These are phyloP conservation scores for Palythoa grandiflora DNA, from an alignment of 92 coral and sea anemone species.

Conservation along the genomic window DNA sequence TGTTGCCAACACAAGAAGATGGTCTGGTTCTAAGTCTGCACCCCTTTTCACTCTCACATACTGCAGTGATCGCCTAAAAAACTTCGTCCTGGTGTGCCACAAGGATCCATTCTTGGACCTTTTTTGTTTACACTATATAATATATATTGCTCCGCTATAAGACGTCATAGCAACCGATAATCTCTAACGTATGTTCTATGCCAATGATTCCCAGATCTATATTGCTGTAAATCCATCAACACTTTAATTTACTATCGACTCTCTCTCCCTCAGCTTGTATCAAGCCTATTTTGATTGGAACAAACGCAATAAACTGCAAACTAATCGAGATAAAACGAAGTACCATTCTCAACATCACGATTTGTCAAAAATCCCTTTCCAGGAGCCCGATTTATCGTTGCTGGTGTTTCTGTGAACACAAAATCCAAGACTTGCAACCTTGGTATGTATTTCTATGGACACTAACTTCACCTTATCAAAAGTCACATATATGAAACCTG, in stretches of 20 bases:
- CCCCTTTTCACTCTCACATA: background rate
- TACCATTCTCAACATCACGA: slow-evolving; percentile 2
- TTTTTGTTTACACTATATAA: background rate
- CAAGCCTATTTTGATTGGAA: slow-evolving; percentile 30
- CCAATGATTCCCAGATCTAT: too few relatives aligned
- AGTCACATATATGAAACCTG: background rate
- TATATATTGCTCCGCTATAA: background rate
- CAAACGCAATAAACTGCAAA: slow-evolving; percentile 28
- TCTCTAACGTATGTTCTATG: background rate
- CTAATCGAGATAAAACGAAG: slow-evolving; percentile 48
- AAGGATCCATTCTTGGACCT: too few relatives aligned
- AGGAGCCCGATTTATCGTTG: background rate
- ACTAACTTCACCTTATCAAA: background rate
- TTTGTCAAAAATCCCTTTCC: slow-evolving; percentile 16
- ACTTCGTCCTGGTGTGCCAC: background rate
- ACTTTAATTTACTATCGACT: slow-evolving; percentile 22
- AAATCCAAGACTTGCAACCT: background rate
- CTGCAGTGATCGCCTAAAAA: background rate
- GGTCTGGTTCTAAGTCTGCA: background rate
- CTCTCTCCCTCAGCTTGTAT: background rate
- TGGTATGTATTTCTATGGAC: background rate
- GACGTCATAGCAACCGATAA: slow-evolving; percentile 1
- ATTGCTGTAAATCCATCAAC: slow-evolving; percentile 49
- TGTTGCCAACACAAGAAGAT: background rate
- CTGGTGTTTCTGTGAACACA: background rate